Evolutionary conservation across 2,888 invertebrate genomes (phyloP), one percentile per base, ranked within the genome.

Genomic region (Lymantria dispar): DNA sequence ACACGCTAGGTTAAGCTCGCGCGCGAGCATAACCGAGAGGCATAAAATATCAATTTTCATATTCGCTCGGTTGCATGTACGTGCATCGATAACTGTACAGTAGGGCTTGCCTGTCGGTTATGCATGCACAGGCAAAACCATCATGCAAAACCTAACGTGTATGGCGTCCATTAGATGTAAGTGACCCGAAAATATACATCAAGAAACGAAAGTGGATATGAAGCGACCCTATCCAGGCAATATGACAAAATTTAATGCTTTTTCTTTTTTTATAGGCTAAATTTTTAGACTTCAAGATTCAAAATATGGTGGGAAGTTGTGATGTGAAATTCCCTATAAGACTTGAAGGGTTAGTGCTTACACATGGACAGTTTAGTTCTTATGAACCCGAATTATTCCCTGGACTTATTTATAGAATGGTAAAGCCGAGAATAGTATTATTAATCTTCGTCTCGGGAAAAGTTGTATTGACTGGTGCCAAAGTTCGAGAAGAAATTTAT

Each of bases 351-450:
- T 92, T 94, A 73, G 94, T 94, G 74, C 93, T 94, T 64, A 95
- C 93, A 69, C 97, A 94, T 89, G 95, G 93, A 70, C 96, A 94
- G 87, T 96, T 93, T 76, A 95, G 95, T 74, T 95, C 95, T 1
- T 99, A 99, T 82, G 99, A 99, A 87, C 99, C 99, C 0, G 99
- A 99, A 85, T 92, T 99, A 43, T 99, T 99, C 83, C 99, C 99
- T 42, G 99, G 99, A 62, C 94, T 99, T 41, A 98, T 99, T 70
- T 99, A 99, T 84, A 94, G 99, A 76, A 98, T 99, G 98, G 97
- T 99, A 49, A 97, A 98, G 84, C 99, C 99, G 8, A 95, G 98
- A 74, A 96, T 99, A 76, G 99, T 99, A 5, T 92, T 99, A 60
- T 93, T 99, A 46, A 99, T 99, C 73, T 99, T 99, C 90, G 99